Percentiles rank a stretch among this genome's conserved stretches.
Conservation (phyloP, 2,113 vertebrate genomes). For the Lophura nycthemera region DNA sequence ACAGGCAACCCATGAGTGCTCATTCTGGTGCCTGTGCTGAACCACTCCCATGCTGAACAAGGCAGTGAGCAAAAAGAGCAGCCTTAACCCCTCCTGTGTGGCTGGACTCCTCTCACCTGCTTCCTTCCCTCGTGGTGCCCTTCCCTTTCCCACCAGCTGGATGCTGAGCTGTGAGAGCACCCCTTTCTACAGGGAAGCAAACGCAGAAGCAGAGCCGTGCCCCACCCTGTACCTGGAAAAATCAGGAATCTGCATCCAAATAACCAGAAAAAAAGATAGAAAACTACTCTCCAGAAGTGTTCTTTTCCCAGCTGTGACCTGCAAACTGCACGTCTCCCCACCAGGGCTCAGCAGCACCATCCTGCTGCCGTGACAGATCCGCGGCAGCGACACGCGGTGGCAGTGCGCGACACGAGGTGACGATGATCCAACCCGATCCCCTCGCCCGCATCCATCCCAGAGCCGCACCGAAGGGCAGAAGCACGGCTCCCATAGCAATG, state of each 20-base stretch:
- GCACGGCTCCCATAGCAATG: neutral
- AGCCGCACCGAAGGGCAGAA: neutral
- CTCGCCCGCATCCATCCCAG: neutral
- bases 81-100: neutral
- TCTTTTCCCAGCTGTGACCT: neutral
- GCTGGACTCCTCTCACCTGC: accelerated
- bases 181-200: neutral
- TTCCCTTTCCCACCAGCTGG: neutral
- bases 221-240: neutral
- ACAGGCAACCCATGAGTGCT: neutral
- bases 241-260: neutral
- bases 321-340: neutral
- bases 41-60: neutral
- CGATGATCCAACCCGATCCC: neutral
- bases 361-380: neutral
- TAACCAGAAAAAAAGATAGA: neutral
- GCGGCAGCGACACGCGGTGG: neutral
- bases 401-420: neutral
- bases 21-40: accelerated
- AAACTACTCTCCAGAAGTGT: neutral
- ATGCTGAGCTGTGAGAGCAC: neutral
- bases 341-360: no score
- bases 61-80: neutral
- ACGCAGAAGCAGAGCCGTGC: neutral
- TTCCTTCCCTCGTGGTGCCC: neutral